Evolutionary conservation across 2,888 invertebrate species (phyloP), one percentile per base, ranked within the genome.

Genomic region (Drosophila differens): DNA sequence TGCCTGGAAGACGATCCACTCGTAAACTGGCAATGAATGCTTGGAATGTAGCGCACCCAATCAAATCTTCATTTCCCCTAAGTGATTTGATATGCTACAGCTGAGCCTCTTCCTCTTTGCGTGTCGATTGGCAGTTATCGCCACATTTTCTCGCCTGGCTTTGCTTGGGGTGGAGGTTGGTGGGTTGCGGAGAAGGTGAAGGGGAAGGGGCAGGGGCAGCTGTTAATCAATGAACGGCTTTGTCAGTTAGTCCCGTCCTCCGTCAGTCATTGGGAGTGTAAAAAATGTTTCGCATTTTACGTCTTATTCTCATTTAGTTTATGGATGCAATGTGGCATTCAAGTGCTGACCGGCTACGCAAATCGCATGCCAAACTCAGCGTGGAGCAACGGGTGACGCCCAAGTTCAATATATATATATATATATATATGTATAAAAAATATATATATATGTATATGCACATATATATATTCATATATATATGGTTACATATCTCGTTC

Each of bases 111-210:
- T 16, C 30, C 22, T 22, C 19, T 60, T 39, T 35, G 82, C 90
- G 90, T 85, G 85, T 78, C 85, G 81, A 85, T 57, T 70, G 90
- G 79, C 85, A 90, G 90, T 85, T 85, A 82, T 83, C 85, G 82
- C 79, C 49, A 62, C 47, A 64, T 81, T 81, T 81, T 79, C 79
- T 79, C 79, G 87, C 89, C 74, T 72, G 88, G 71, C 83, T 88
- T 85, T 85, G 83, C 49, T 19, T 61, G 57, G 83, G 55, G 35
- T 10, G 33, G 12, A 44, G 22, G 22, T n/a, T 25, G 60, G 28
- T 41, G 35, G 54, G 52, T 12, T n/a, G 28, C 28, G 53, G 49
- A 28, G 25, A 22, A 44, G 51, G 54, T 59, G 70, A 69, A 35
- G 62, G 74, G 73, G 61, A 33, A 28, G 51, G 54, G 60, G 71